Evolutionary conservation across 2,113 vertebrate species (phyloP), one percentile per base, ranked within the genome.

Genomic region (Atlantisia rogersi): DNA sequence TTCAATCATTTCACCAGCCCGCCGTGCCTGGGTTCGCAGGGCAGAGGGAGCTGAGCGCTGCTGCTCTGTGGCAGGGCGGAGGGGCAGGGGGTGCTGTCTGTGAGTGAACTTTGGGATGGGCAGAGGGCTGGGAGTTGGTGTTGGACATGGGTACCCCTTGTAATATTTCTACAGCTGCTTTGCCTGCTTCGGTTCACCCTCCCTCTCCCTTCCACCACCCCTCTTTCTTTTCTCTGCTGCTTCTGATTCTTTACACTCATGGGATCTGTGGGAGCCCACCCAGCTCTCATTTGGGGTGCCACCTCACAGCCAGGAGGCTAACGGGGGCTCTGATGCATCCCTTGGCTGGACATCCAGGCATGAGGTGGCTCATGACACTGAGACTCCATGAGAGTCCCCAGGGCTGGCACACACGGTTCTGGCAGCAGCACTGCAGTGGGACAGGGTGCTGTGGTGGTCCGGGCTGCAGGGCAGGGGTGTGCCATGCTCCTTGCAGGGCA

Each of bases 241-340:
- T 5, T 15, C 12, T 9, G 3, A 19, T 67, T 59, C 25, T 71
- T 67, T 29, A 5, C 7, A 12, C 7, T 29, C 28, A 2, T 1
- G 26, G 44, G 24, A 55, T 62, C 73, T 35, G 26, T 8, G 17
- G 67, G 48, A 80, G 32, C 15, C 16, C 32, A 28, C 31, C 42
- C 32, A 1, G 1, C 65, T 32, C 53, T n/a, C 29, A 2, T 5
- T 13, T 0, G 1, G 32, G 11, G 26, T 42, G 56, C 26, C 63
- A 68, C 25, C 28, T 1, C 2, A 0, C 42, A 31, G 46, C 64
- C 65, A 19, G 48, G 48, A 92, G 53, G 31, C 8, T n/a, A 28
- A 18, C 0, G 4, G 29, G 29, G 32, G 2, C 10, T 77, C 40
- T 8, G 0, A 1, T 0, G 0, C 12, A 55, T 74, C 75, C 62